Evolutionary conservation across 2,888 invertebrate species (phyloP).

Genomic region (Gibbula magus): DNA sequence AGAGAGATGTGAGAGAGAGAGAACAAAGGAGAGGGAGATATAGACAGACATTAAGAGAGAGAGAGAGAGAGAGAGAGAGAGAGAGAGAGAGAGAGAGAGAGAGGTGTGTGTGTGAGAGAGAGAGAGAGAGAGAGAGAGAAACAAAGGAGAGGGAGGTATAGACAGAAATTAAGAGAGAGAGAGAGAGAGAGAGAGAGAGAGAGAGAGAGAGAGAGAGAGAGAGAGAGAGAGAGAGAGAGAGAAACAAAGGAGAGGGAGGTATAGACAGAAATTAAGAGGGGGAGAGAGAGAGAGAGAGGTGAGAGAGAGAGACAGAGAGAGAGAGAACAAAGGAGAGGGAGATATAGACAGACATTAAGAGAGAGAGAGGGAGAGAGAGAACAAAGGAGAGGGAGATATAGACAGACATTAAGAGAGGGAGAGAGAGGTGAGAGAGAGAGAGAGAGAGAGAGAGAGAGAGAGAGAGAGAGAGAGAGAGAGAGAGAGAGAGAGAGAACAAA

Average conservation of each 20-base stretch:
- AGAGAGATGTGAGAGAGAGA: not conserved
- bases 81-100: constrained; percentile 11
- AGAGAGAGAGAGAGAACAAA: constrained; percentile 7
- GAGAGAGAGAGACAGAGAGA: not conserved
- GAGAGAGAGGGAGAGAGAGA: not conserved
- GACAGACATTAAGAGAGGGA: not conserved
- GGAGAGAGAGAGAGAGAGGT: not conserved
- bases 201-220: not conserved
- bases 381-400: no score
- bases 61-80: not conserved
- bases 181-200: not conserved
- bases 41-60: constrained; percentile 3
- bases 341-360: no score
- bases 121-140: no score
- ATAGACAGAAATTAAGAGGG: no score
- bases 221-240: not conserved
- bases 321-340: no score
- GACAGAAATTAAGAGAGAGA: no score
- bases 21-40: not conserved
- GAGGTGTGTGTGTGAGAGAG: no score
- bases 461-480: constrained; percentile 14
- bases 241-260: no score
- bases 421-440: not conserved
- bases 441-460: not conserved
- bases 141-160: no score